Percentiles rank a stretch among this genome's conserved stretches.
phyloP scores from a whole-genome alignment of 2,113 vertebrate genomes.

The Sturnus vulgaris region DNA sequence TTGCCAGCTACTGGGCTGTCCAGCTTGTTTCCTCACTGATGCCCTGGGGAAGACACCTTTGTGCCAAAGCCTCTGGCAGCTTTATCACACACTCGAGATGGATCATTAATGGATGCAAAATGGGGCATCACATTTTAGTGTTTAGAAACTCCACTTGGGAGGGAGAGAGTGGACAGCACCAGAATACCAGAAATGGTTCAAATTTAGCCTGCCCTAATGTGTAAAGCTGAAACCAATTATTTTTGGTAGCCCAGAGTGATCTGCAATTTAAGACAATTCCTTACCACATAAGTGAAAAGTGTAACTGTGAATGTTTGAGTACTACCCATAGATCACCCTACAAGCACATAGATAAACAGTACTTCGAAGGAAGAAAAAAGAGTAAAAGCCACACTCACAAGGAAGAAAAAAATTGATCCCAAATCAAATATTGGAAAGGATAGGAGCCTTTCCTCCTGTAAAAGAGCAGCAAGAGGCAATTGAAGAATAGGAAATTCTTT shows the following conservation, averaged over 20 bases:
- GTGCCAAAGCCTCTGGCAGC: not conserved
- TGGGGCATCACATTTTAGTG: not conserved
- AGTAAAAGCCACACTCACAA: not conserved
- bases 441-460: not conserved
- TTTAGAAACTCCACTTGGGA: not conserved
- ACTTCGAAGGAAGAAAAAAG: not conserved
- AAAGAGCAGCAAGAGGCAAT: not conserved
- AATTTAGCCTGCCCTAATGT: not conserved
- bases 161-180: not conserved
- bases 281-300: not conserved
- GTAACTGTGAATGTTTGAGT: not conserved
- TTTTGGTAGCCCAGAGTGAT: not conserved
- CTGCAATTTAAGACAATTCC: not conserved
- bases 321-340: not conserved
- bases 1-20: not conserved
- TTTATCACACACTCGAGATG: accelerated
- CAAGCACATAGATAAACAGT: not conserved
- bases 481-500: not conserved
- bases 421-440: not conserved
- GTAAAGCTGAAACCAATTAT: not conserved
- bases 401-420: not conserved
- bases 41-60: not conserved
- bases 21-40: not conserved
- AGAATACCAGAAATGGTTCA: not conserved
- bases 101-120: not conserved